phyloP scores from a whole-genome alignment of 2,113 vertebrate species.

The Chamaetylas fuelleborni region DNA sequence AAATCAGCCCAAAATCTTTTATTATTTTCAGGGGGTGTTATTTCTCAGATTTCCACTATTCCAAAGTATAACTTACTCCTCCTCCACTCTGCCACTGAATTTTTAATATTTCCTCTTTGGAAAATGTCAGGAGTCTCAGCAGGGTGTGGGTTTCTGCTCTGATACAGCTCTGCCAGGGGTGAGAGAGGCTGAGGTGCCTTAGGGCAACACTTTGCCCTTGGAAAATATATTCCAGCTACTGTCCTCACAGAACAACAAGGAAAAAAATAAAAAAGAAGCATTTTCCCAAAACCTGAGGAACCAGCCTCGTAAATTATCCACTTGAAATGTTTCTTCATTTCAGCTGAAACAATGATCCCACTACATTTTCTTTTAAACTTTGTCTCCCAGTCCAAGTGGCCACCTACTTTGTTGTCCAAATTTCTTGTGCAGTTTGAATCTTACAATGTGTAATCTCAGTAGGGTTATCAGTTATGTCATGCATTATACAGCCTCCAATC shows the following conservation, averaged over 20 bases:
- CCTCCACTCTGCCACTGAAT: slow-evolving; percentile 7
- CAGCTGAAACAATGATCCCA: slow-evolving; percentile 38
- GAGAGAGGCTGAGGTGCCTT: background rate
- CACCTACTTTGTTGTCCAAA: slow-evolving; percentile 57
- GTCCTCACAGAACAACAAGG: background rate
- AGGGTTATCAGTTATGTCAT: slow-evolving; percentile 80
- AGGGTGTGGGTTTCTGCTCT: slow-evolving; percentile 27
- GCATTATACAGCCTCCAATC: slow-evolving; percentile 78
- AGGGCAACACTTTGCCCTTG: background rate
- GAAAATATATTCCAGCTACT: background rate
- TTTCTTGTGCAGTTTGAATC: slow-evolving; percentile 27
- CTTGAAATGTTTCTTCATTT: slow-evolving; percentile 14
- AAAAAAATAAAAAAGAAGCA: too few relatives aligned
- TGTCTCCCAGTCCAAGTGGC: slow-evolving; percentile 37
- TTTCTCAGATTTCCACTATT: background rate
- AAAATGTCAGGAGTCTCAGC: slow-evolving; percentile 26
- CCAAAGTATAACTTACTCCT: slow-evolving; percentile 33
- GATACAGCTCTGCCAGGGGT: background rate
- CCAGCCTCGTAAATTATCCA: slow-evolving; percentile 12
- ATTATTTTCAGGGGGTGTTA: slow-evolving; percentile 7
- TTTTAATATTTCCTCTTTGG: slow-evolving; percentile 60
- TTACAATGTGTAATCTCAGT: slow-evolving; percentile 76
- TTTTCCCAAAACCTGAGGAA: slow-evolving; percentile 18
- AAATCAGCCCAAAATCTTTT: slow-evolving; percentile 24
- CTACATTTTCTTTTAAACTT: slow-evolving; percentile 32